Base-by-base conservation (phyloP, 2,888 invertebrate species). In the Hipparchia sbordonii region DNA sequence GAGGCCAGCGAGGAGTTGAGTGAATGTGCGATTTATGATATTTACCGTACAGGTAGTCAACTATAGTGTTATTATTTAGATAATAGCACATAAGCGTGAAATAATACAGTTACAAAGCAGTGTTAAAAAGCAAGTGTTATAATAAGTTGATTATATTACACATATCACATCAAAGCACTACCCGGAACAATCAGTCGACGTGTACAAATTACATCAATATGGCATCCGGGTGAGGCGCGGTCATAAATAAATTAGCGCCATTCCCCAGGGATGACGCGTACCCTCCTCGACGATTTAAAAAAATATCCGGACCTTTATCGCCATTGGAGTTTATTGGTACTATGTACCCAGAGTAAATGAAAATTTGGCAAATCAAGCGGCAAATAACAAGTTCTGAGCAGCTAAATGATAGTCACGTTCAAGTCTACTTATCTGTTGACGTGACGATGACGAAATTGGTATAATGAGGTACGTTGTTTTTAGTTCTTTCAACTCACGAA, bases 141-240 rank as follows among this genome's bases (percentile, higher is more conserved):
- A 33, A 48, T 62, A 62, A 23, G 23, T 23, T 23, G 23, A 23
- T 23, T 65, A 70, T 57, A 54, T 73, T 57, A 75, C 62, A 72
- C 70, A 69, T 73, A 69, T 72, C 65, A 67, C 69, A 72, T 74
- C 74, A 76, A 75, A 69, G 65, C 63, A 71, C 73, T 69, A 67
- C 61, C 74, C 62, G 62, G 70, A 68, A 73, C 74, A 74, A 74
- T 72, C 68, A 67, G 70, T 73, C 65, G 68, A 73, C 76, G 77
- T 68, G 73, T 74, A 77, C 71, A 76, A 74, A 77, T 74, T 76
- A 74, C 71, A 62, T 74, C 72, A 70, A 74, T 73, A 77, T 57
- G 70, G 74, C 67, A 67, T 68, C 61, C 70, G 59, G 70, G 60
- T 71, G n/a, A 68, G 69, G 56, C 66, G 71, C 66, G 60, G 77